A percentile compares a stretch with the other conserved stretches of the same genome.
Evolutionary conservation across 2,113 vertebrate genomes (phyloP).

Genomic region (Poeciliopsis retropinna): DNA sequence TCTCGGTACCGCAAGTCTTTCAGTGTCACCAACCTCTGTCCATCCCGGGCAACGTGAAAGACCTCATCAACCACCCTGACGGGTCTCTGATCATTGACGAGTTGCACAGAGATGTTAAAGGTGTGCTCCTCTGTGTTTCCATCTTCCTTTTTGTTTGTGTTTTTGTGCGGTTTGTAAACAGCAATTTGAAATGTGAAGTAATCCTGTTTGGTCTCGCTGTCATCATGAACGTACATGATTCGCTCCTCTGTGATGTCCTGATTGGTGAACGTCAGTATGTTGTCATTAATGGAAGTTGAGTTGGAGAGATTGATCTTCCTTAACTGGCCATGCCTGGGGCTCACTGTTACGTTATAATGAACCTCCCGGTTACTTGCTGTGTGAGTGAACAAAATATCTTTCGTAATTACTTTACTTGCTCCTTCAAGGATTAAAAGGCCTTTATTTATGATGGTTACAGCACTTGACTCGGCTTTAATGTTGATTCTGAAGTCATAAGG

Average conservation of each 20-base stretch:
- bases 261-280: constrained; percentile 80
- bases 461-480: constrained; percentile 78
- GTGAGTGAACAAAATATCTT: constrained; percentile 80
- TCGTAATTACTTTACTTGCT: constrained; percentile 84
- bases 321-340: constrained; percentile 84
- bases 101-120: constrained; percentile 83
- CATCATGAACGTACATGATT: constrained; percentile 87
- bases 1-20: constrained; percentile 86
- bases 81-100: constrained; percentile 91
- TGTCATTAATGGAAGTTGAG: constrained; percentile 69
- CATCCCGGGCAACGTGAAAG: constrained; percentile 82
- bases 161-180: constrained; percentile 49
- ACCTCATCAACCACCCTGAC: constrained; percentile 83
- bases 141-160: constrained; percentile 46
- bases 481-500: constrained; percentile 81
- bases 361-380: constrained; percentile 74
- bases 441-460: constrained; percentile 80
- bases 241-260: constrained; percentile 79
- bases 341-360: constrained; percentile 76
- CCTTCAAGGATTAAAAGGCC: constrained; percentile 86
- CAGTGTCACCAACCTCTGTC: constrained; percentile 83
- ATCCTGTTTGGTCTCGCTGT: constrained; percentile 86
- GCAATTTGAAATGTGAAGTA: constrained; percentile 80
- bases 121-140: constrained; percentile 63
- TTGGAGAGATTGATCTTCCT: constrained; percentile 76